Base-by-base conservation (phyloP, 2,888 invertebrate species). In the Diaperis boleti region DNA sequence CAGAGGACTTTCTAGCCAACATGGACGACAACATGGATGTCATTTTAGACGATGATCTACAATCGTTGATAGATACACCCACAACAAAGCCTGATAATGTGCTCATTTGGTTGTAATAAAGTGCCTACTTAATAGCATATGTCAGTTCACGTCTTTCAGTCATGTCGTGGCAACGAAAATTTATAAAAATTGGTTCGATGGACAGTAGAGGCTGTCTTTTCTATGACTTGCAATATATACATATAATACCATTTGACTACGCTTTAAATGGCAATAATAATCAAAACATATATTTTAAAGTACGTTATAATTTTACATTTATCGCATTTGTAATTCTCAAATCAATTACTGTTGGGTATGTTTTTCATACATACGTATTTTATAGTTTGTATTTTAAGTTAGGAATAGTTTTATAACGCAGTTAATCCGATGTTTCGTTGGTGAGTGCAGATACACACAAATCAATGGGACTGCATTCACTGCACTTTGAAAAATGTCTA, bases 1-100 rank as follows among this genome's bases (percentile, higher is more conserved):
- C 96, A 3, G 95, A 95, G 80, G 96, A 95, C 84, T 95, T 95
- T 84, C 88, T 96, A 72, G 87, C 91, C n/a, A 89, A 42, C 20
- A 42, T 42, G 41, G 41, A 42, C 15, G 41, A 42, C 17, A 42
- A 42, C 10, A 42, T 42, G 41, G 94, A 94, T 82, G 93, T 92
- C 81, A 92, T 94, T 80, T 86, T 95, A 79, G 94, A 94, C 73
- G 87, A 82, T 76, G 92, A 91, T 82, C 94, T 95, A 79, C 93
- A 95, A 83, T 93, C 92, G 72, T 86, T 96, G 78, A 93, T 95
- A 79, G 93, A 92, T 84, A 91, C 95, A 72, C 89, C 92, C 77
- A 89, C 90, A 77, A 91, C 89, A 82, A 94, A 94, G 85, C 88
- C 92, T 79, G 92, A 92, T 81, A 92, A 91, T 82, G 90, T 89